phyloP scores from a whole-genome alignment of 1,140 invertebrate species.

The Drosophila simulans region DNA sequence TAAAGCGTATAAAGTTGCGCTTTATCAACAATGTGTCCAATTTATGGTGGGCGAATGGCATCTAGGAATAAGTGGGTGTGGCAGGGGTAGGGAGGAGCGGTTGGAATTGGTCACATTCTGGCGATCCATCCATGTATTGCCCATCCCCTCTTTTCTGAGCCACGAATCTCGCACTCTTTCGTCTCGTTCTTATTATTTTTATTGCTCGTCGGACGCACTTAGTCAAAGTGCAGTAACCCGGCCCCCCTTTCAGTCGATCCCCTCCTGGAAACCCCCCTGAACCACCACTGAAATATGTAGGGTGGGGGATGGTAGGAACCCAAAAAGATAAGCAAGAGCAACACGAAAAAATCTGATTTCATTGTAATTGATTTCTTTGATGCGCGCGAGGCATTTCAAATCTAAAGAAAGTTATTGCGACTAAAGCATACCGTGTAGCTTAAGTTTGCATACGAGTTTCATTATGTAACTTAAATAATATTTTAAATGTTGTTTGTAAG shows the following conservation, averaged over 20 bases:
- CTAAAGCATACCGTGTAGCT: background rate
- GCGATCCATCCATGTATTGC: slow-evolving; percentile 9
- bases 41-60: slow-evolving; percentile 62
- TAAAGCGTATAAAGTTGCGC: slow-evolving; percentile 80
- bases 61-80: background rate
- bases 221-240: slow-evolving; percentile 75
- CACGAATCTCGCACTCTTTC: slow-evolving; percentile 24
- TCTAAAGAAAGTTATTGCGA: background rate
- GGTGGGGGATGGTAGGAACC: slow-evolving; percentile 6
- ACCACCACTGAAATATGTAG: no score
- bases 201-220: slow-evolving; percentile 73
- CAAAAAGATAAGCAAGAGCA: slow-evolving; percentile 36
- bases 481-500: no score
- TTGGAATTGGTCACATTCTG: slow-evolving; percentile 9
- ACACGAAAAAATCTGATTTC: slow-evolving; percentile 39
- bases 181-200: slow-evolving; percentile 61
- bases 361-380: slow-evolving; percentile 50
- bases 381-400: background rate
- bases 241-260: background rate
- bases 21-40: slow-evolving; percentile 82
- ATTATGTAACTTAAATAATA: no score
- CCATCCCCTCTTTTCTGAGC: background rate
- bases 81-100: background rate
- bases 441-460: no score
- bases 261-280: background rate